A percentile compares a stretch with the other conserved stretches of the same genome.
phyloP scores from a whole-genome alignment of 1,140 invertebrate genomes.

The Battus philenor region DNA sequence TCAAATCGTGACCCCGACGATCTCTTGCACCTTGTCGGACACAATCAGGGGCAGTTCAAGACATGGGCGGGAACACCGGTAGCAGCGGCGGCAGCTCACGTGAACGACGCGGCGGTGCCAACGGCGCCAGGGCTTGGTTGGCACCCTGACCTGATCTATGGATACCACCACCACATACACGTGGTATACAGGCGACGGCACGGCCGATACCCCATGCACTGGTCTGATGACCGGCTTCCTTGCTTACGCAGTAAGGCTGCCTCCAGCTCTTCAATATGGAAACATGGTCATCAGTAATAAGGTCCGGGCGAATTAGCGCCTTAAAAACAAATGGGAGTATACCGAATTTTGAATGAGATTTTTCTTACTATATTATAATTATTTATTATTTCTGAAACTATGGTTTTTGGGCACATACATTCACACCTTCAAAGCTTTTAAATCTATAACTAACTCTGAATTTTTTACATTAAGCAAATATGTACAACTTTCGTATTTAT shows the following conservation, averaged over 20 bases:
- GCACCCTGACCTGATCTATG: constrained; percentile 99
- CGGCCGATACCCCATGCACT: constrained; percentile 99
- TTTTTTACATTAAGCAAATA: no score
- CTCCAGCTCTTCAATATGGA: constrained; percentile 96
- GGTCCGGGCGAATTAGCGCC: constrained; percentile 98
- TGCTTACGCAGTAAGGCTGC: constrained; percentile 98
- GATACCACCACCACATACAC: constrained; percentile 99
- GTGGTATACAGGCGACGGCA: constrained; percentile 99
- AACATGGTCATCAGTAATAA: constrained; percentile 97
- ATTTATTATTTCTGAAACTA: no score
- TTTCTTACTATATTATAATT: no score
- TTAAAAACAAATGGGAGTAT: constrained; percentile 97
- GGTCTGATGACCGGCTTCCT: constrained; percentile 99
- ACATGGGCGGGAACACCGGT: constrained; percentile 98
- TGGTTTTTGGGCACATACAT: no score
- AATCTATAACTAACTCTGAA: no score
- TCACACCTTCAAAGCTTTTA: no score
- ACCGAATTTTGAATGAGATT: no score
- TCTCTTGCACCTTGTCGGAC: constrained; percentile 95
- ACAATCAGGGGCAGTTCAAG: constrained; percentile 97
- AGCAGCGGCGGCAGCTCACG: constrained; percentile 97
- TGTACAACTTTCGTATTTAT: no score
- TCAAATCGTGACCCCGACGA: constrained; percentile 98
- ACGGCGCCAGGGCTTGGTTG: constrained; percentile 95
- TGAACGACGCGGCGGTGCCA: constrained; percentile 98